Evolutionary conservation across 2,888 invertebrate species (phyloP).

Genomic region (Tinea pellionella): DNA sequence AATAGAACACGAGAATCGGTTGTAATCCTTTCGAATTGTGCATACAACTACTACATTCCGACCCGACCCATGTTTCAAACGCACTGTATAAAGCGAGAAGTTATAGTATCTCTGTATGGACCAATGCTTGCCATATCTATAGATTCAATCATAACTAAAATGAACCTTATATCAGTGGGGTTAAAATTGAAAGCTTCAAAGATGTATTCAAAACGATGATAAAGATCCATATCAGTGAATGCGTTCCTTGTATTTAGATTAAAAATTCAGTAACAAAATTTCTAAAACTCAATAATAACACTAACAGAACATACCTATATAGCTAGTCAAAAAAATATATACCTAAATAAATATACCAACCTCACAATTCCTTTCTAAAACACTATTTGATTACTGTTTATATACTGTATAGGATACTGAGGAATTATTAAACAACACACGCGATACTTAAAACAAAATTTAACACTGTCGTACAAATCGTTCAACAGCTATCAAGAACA

Average conservation of each 20-base stretch:
- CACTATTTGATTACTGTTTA: too few relatives aligned
- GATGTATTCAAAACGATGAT: background rate
- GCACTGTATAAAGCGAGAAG: slow-evolving; percentile 18
- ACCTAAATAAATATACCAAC: too few relatives aligned
- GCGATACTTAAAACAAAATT: background rate
- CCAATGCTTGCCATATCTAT: background rate
- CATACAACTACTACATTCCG: slow-evolving; percentile 51
- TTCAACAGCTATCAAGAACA: background rate
- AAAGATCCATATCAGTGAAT: background rate
- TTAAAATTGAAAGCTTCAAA: background rate
- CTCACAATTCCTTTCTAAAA: too few relatives aligned
- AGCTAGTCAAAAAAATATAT: too few relatives aligned
- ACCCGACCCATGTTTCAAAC: slow-evolving; percentile 33
- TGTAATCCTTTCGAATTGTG: slow-evolving; percentile 61
- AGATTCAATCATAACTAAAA: background rate
- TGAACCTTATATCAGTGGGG: background rate
- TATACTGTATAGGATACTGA: too few relatives aligned
- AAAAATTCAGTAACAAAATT: background rate
- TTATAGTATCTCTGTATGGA: background rate
- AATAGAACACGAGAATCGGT: slow-evolving; percentile 48
- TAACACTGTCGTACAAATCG: background rate
- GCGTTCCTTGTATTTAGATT: background rate
- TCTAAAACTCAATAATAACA: background rate
- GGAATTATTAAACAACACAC: background rate
- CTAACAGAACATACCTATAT: too few relatives aligned